These are phyloP conservation scores for Idaea biselata DNA, from an alignment of 2,888 invertebrate species.

Conservation along the genomic window DNA sequence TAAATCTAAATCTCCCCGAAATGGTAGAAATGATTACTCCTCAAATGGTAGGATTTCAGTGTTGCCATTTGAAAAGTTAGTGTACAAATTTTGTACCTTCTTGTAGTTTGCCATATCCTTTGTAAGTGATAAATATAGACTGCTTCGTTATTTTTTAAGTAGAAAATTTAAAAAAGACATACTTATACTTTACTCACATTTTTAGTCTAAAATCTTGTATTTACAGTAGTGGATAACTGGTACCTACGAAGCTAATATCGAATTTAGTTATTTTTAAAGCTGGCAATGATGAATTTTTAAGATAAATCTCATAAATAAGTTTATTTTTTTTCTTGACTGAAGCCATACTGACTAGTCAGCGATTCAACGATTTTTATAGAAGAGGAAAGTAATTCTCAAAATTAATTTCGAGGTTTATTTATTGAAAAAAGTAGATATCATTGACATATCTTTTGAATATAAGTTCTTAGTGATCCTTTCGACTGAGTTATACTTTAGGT, in stretches of 20 bases:
- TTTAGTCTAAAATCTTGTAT: neutral
- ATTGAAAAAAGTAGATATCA: neutral
- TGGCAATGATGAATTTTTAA: neutral
- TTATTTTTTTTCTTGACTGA: neutral
- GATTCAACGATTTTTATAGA: neutral
- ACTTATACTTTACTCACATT: neutral
- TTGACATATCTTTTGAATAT: neutral
- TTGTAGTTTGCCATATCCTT: constrained; percentile 46
- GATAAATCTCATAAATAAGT: neutral
- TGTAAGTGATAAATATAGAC: constrained; percentile 60
- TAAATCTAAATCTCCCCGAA: no score
- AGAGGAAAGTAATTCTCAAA: neutral
- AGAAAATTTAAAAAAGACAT: neutral
- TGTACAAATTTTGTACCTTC: constrained; percentile 15
- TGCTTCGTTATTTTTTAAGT: constrained; percentile 43
- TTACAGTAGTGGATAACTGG: neutral
- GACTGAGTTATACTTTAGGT: neutral
- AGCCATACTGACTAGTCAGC: neutral
- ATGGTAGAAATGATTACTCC: no score
- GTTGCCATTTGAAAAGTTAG: neutral
- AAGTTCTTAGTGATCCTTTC: neutral
- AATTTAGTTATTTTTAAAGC: neutral
- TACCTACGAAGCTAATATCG: neutral
- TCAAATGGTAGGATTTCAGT: neutral
- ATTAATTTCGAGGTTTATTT: neutral